phyloP scores from a whole-genome alignment of 2,888 invertebrate genomes.

The Limnephilus marmoratus region DNA sequence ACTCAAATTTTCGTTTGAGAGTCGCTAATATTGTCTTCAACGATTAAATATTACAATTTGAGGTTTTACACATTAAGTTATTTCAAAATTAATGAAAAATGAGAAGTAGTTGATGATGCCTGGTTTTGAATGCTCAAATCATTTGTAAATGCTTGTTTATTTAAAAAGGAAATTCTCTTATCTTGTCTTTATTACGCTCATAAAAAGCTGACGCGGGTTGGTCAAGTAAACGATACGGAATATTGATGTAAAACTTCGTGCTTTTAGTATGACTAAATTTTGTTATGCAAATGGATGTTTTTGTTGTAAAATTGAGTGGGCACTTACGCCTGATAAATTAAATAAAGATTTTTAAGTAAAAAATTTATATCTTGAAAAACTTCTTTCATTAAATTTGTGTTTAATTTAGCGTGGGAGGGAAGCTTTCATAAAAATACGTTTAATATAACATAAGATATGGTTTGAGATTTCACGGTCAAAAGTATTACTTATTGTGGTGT shows the following conservation, averaged over 20 bases:
- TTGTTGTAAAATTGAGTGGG: too few relatives aligned
- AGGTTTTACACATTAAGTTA: too few relatives aligned
- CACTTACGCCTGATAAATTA: not conserved
- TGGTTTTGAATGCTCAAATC: not conserved
- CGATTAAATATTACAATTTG: too few relatives aligned
- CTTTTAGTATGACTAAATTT: not conserved
- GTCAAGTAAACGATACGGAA: not conserved
- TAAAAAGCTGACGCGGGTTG: not conserved
- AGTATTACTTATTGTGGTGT: too few relatives aligned
- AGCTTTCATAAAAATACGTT: too few relatives aligned
- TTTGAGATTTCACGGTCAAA: too few relatives aligned
- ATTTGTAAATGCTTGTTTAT: constrained; percentile 27
- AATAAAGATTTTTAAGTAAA: not conserved
- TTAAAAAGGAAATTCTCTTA: constrained; percentile 5
- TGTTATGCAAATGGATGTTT: not conserved
- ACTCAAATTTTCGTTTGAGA: too few relatives aligned
- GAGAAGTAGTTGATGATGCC: not conserved
- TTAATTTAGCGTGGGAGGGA: too few relatives aligned
- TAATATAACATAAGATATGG: too few relatives aligned
- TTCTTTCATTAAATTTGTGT: too few relatives aligned
- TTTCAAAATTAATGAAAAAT: too few relatives aligned
- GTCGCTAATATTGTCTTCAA: too few relatives aligned
- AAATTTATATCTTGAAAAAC: not conserved
- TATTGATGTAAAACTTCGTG: not conserved
- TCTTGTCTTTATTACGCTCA: not conserved